Evolutionary conservation across 2,113 vertebrate species (phyloP).

Genomic region (Colaptes auratus): DNA sequence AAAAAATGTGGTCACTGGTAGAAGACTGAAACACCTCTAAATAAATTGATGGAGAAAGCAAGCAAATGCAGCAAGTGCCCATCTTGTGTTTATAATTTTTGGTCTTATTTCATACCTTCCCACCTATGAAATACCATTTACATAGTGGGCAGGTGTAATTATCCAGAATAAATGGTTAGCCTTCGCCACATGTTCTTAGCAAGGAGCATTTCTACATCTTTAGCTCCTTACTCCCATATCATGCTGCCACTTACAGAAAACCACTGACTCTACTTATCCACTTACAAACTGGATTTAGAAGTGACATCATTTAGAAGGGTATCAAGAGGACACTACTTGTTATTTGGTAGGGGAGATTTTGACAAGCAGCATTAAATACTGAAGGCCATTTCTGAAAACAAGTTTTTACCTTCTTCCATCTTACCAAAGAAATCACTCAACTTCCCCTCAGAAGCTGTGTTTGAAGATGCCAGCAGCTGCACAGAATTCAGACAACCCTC

Average conservation of each 20-base stretch:
- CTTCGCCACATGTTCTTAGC: background rate
- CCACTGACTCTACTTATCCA: background rate
- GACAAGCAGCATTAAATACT: background rate
- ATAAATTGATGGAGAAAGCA: background rate
- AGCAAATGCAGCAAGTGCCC: background rate
- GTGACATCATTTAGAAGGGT: background rate
- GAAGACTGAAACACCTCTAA: background rate
- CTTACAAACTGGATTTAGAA: background rate
- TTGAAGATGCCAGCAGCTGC: background rate
- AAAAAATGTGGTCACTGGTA: background rate
- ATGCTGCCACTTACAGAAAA: background rate
- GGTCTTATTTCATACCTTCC: background rate
- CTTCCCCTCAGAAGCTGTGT: background rate
- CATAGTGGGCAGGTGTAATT: background rate
- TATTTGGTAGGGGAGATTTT: background rate
- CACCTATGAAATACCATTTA: background rate
- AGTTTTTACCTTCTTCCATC: background rate
- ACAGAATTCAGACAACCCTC: constrained; percentile 3
- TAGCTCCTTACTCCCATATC: background rate
- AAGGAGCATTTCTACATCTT: background rate
- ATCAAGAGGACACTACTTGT: background rate
- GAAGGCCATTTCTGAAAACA: background rate
- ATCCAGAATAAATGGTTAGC: background rate
- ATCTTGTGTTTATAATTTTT: fast-evolving
- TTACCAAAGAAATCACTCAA: background rate